A percentile compares a stretch with the other conserved stretches of the same genome.
Evolutionary conservation across 2,113 vertebrate genomes (phyloP).

Genomic region (Colaptes auratus): DNA sequence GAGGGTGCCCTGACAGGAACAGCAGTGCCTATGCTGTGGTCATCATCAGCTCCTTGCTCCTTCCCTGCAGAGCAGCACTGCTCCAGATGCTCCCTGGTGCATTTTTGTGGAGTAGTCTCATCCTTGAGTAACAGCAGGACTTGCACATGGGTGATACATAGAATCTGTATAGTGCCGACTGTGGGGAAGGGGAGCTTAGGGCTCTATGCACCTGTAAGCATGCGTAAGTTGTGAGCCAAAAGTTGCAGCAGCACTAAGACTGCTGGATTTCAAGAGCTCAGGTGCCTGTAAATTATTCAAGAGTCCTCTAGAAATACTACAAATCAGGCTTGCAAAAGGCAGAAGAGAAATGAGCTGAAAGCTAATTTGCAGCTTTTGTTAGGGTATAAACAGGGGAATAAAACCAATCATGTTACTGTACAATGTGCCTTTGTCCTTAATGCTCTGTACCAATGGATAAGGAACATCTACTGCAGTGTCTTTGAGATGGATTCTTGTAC

Average conservation of each 20-base stretch:
- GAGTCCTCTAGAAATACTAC: neutral
- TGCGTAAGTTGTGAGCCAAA: neutral
- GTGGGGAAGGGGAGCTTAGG: neutral
- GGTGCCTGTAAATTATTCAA: neutral
- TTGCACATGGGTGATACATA: rapidly evolving
- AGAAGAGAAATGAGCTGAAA: neutral
- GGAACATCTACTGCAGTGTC: neutral
- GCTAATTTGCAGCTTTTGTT: slow-evolving; percentile 25
- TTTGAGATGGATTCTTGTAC: neutral
- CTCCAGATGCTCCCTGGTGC: neutral
- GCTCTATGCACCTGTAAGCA: neutral
- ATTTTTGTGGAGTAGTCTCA: neutral
- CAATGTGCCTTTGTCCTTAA: slow-evolving; percentile 17
- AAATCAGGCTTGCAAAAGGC: neutral
- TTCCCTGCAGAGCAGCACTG: neutral
- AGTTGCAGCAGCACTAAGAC: neutral
- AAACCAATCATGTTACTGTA: neutral
- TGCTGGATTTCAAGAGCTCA: neutral
- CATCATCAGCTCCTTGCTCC: neutral
- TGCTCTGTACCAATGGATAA: neutral
- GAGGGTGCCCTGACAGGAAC: neutral
- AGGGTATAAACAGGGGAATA: slow-evolving; percentile 9
- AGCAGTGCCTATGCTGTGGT: neutral
- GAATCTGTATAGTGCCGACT: neutral
- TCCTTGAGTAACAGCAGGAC: neutral